Base-by-base conservation (phyloP, 2,113 vertebrate species). In the Actenoides hombroni region DNA sequence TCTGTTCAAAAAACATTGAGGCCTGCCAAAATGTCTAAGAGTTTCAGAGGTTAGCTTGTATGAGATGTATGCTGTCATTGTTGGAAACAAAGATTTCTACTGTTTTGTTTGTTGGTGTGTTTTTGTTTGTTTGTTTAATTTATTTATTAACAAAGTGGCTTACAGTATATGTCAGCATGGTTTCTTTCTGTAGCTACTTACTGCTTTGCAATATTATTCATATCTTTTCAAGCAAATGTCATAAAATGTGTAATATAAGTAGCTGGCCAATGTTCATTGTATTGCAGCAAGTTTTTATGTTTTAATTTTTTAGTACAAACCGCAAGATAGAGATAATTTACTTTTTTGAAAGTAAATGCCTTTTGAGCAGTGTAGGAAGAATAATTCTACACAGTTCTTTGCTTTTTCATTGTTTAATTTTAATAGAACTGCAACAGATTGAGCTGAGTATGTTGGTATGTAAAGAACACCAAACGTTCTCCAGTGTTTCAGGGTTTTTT, bases 371-470 rank as follows among this genome's bases (percentile, higher is more conserved):
- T 9, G 4, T 64, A 69, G 28, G 16, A 92, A 63, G 6, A 84
- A 89, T 88, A 49, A 90, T 39, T 95, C 81, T 94, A 76, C 16
- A 46, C 14, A 44, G 23, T 48, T 40, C 39, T n/a, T 83, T 94
- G 60, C 3, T 68, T 94, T 96, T 95, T 82, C 65, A 64, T 78
- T 80, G 70, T 93, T 87, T 74, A 89, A 91, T 95, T 96, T 97
- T 91, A 86, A 82, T 94, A 96, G 92, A 83, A 88, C 26, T 94
- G 51, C 64, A 95, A 90, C 37, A 97, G 97, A 97, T 83, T 95
- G 68, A 96, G 70, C 44, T 68, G 37, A 90, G 37, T 83, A 74
- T 84, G 83, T 71, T 97, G 87, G 87, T 93, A 95, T 29, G 21
- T 88, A 92, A 94, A 95, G 83, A 91, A 93, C 78, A 96, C 89